These are phyloP conservation scores for Heliconius charithonia DNA, from an alignment of 2,888 invertebrate genomes.

Conservation along the genomic window DNA sequence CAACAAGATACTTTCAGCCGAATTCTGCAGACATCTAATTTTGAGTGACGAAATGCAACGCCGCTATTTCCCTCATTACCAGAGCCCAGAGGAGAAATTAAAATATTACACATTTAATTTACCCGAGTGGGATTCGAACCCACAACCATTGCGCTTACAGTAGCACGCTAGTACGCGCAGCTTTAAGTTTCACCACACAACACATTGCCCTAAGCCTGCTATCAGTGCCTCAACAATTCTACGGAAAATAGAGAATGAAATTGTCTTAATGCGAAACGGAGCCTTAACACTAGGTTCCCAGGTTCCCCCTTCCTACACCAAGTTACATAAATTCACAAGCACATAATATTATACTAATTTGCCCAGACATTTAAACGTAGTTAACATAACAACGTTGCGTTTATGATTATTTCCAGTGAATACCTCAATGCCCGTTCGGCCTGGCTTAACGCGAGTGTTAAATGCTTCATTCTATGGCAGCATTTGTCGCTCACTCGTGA, in stretches of 20 bases:
- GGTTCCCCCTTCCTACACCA: too few relatives aligned
- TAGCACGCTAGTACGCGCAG: too few relatives aligned
- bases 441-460: conserved; percentile 63
- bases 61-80: not conserved
- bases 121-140: not conserved
- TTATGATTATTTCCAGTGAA: conserved; percentile 43
- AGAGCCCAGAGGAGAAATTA: not conserved
- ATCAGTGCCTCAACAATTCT: too few relatives aligned
- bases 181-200: too few relatives aligned
- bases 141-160: not conserved
- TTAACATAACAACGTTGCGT: conserved; percentile 38
- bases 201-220: too few relatives aligned
- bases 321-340: not conserved
- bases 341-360: conserved; percentile 12
- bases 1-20: not conserved
- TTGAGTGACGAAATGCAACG: not conserved
- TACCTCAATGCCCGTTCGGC: conserved; percentile 69
- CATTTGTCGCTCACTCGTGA: conserved; percentile 63
- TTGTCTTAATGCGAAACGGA: too few relatives aligned
- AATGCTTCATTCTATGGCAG: conserved; percentile 65
- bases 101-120: not conserved
- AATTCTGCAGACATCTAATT: not conserved
- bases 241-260: too few relatives aligned
- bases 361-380: conserved; percentile 17
- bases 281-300: too few relatives aligned